phyloP scores from a whole-genome alignment of 1,140 invertebrate genomes.

The Tenebrio molitor region DNA sequence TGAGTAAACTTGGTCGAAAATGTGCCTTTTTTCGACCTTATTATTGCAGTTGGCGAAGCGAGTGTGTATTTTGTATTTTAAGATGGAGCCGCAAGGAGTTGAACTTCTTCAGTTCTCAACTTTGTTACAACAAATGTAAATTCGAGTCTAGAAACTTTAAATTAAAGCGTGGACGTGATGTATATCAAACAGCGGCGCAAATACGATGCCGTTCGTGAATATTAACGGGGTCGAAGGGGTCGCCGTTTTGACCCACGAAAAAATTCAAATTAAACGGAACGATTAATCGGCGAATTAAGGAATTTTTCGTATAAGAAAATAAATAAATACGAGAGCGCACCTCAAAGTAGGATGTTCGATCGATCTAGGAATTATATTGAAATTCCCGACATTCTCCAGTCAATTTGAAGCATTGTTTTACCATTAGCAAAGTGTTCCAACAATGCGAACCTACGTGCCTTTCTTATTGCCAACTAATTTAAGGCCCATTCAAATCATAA shows the following conservation, averaged over 20 bases:
- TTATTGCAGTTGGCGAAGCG: constrained; percentile 14
- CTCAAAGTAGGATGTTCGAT: constrained; percentile 35
- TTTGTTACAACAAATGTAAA: constrained; percentile 40
- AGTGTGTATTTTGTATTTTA: constrained; percentile 25
- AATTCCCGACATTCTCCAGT: constrained; percentile 41
- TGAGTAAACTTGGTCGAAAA: not conserved
- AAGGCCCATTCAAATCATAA: constrained; percentile 1
- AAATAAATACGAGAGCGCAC: constrained; percentile 37
- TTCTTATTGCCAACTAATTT: constrained; percentile 47
- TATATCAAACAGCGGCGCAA: constrained; percentile 10
- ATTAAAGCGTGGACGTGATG: constrained; percentile 24
- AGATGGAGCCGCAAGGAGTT: constrained; percentile 8
- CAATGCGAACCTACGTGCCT: constrained; percentile 40
- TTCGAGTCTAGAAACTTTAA: constrained; percentile 24
- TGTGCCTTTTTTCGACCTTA: not conserved
- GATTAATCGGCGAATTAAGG: constrained; percentile 21
- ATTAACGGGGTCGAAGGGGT: too few species aligned
- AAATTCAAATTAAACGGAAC: constrained; percentile 21
- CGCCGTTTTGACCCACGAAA: too few species aligned
- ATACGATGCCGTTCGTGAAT: not conserved
- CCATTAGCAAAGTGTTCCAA: constrained; percentile 40
- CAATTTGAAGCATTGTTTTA: constrained; percentile 49
- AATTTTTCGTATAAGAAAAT: constrained; percentile 8
- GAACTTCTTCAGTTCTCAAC: not conserved
- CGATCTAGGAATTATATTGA: constrained; percentile 46